Evolutionary conservation across 2,797 vertebrate genomes (phyloP).

Genomic region (Enteromius radiatus): DNA sequence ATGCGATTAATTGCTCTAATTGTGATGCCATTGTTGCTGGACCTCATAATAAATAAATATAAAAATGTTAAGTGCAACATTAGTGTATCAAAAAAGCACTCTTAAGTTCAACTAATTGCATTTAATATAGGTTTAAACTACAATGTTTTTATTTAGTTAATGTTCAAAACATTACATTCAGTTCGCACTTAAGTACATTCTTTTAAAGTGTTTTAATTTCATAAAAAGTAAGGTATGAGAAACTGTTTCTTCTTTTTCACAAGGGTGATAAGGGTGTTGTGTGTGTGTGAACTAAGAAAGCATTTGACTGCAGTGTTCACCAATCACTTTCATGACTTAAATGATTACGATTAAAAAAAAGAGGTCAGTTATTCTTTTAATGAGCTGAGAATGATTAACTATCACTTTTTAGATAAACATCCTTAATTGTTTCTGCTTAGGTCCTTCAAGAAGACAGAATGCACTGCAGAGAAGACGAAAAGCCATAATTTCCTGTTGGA

Average conservation of each 20-base stretch:
- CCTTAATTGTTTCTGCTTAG: constrained; percentile 48
- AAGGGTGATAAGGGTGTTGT: not conserved
- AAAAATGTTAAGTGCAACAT: not conserved
- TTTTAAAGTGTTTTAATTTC: not conserved
- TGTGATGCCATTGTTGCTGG: too few relatives aligned
- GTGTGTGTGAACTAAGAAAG: not conserved
- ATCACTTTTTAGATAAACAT: not conserved
- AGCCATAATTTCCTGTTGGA: constrained; percentile 76
- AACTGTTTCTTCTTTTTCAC: not conserved
- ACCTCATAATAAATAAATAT: too few relatives aligned
- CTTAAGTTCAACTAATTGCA: not conserved
- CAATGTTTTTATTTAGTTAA: not conserved
- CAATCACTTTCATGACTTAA: not conserved
- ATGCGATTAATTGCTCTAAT: too few relatives aligned
- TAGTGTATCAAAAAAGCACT: not conserved
- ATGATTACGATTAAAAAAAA: not conserved
- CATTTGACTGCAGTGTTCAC: not conserved
- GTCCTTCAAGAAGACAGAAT: constrained; percentile 35
- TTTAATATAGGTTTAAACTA: not conserved
- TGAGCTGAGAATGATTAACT: not conserved
- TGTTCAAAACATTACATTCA: not conserved
- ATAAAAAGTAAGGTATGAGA: not conserved
- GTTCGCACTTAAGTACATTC: not conserved
- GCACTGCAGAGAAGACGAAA: constrained; percentile 49
- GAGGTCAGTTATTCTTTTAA: not conserved